Percentiles rank a stretch among this genome's conserved stretches.
These are phyloP conservation scores for Oxyteleia sp. DNA, from an alignment of 2,888 invertebrate species.

Conservation along the genomic window DNA sequence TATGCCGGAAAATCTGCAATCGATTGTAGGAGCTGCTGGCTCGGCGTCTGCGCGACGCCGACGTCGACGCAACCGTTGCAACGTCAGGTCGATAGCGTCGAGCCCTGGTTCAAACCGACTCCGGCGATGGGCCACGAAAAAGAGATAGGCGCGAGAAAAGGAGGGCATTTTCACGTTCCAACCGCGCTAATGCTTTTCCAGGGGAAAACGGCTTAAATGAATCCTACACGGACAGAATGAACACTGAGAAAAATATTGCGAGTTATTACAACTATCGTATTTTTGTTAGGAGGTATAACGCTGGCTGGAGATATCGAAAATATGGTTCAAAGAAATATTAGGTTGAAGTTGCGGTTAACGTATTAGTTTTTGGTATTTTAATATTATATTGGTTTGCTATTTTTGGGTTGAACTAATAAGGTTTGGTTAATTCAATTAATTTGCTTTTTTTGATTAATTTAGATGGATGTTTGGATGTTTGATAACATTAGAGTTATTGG, in stretches of 20 bases:
- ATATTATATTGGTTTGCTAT: too few species aligned
- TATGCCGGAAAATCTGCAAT: constrained; percentile 86
- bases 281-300: too few species aligned
- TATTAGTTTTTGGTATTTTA: too few species aligned
- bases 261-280: background rate
- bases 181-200: constrained; percentile 17
- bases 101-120: constrained; percentile 85
- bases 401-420: too few species aligned
- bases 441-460: too few species aligned
- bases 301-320: too few species aligned
- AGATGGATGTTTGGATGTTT: too few species aligned
- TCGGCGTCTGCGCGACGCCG: constrained; percentile 85
- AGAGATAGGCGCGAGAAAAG: constrained; percentile 67
- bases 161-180: constrained; percentile 39
- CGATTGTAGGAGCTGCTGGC: constrained; percentile 83
- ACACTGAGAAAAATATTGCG: background rate
- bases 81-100: constrained; percentile 86
- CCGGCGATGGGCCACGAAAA: constrained; percentile 81
- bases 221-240: constrained; percentile 10
- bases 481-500: too few species aligned
- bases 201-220: constrained; percentile 31
- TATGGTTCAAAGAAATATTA: too few species aligned
- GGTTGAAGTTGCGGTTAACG: too few species aligned
- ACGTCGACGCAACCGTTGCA: constrained; percentile 85
- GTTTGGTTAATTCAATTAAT: too few species aligned